Base-by-base conservation (phyloP, 2,888 invertebrate species). In the Meandrusa payeni region DNA sequence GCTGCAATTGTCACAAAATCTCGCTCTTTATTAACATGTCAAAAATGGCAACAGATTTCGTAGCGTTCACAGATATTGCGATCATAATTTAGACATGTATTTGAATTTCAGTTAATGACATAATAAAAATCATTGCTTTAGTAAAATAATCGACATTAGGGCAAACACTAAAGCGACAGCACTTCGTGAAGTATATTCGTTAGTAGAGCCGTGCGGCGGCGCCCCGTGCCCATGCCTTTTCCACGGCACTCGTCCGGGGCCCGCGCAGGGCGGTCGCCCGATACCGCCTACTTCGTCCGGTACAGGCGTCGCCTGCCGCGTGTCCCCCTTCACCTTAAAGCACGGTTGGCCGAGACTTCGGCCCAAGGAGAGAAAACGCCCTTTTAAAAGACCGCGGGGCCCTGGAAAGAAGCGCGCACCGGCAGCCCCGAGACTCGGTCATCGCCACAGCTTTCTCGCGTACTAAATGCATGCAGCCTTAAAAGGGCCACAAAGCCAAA, bases 271-370 rank as follows among this genome's bases (percentile, higher is more conserved):
- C 83, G 83, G 80, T 76, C 82, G 85, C 76, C 76, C 68, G 82
- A 77, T 75, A 71, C 82, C 85, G 83, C 85, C 86, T 83, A 86
- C 86, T 78, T 85, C 81, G 83, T 83, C 83, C 79, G 83, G 83
- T 82, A 85, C 82, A 80, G 80, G 81, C 81, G 82, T 76, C 81
- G 70, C 73, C 72, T 70, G 80, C 74, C 76, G 81, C 81, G 81
- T 80, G 79, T 82, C 78, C 82, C 81, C 79, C 78, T 77, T 73
- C 69, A 75, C 74, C 71, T 77, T 66, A 15, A 68, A 72, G 69
- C 48, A 70, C 73, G 64, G 68, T 64, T 65, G 67, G 63, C 64
- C 64, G 59, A 63, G 63, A 64, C 48, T 32, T 46, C 59, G 61
- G 54, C 58, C 62, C 63, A 64, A 64, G 59, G 63, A 70, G 58